Evolutionary conservation across 1,140 invertebrate genomes (phyloP).

Genomic region (Caenorhabditis latens): DNA sequence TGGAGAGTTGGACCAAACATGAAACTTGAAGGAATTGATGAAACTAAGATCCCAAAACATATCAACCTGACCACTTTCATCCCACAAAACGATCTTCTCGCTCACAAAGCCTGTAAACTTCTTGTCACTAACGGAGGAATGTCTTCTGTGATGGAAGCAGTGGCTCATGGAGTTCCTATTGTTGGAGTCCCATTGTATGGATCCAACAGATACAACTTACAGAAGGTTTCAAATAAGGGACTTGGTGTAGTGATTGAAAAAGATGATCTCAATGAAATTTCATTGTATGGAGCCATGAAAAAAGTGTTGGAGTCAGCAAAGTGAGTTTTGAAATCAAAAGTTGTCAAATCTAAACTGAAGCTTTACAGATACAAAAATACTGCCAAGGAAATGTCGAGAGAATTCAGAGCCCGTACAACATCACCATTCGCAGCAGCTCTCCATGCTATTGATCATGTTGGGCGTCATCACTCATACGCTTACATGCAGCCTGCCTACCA

Average conservation of each 20-base stretch:
- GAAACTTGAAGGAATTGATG: conserved; percentile 69
- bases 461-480: conserved; percentile 69
- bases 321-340: conserved; percentile 38
- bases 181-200: conserved; percentile 76
- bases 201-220: conserved; percentile 70
- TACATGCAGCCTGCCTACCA: conserved; percentile 61
- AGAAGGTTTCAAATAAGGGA: conserved; percentile 71
- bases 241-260: conserved; percentile 74
- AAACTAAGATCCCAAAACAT: conserved; percentile 68
- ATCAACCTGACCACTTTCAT: conserved; percentile 76
- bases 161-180: conserved; percentile 74
- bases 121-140: conserved; percentile 76
- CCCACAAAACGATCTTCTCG: conserved; percentile 76
- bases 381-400: conserved; percentile 72
- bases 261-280: conserved; percentile 65
- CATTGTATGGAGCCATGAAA: conserved; percentile 63
- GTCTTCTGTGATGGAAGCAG: conserved; percentile 75
- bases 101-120: conserved; percentile 71
- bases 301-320: conserved; percentile 68
- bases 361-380: conserved; percentile 69
- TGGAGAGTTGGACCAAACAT: conserved; percentile 74
- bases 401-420: conserved; percentile 65
- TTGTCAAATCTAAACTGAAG: neutral
- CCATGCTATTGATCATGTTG: conserved; percentile 73
- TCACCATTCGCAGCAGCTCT: conserved; percentile 72